Evolutionary conservation across 2,113 vertebrate species (phyloP).

Genomic region (Cyphomyrus discorhynchus): DNA sequence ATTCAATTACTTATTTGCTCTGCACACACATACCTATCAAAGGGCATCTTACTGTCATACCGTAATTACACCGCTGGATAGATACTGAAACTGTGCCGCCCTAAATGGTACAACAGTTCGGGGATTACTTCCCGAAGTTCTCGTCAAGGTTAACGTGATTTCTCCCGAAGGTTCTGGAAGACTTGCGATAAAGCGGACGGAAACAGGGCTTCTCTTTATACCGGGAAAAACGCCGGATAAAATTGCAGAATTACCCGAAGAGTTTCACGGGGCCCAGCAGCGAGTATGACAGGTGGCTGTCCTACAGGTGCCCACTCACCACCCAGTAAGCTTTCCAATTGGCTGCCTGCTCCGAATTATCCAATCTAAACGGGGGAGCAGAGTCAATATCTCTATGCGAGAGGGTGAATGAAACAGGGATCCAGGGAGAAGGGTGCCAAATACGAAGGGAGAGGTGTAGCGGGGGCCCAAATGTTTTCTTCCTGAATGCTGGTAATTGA

Average conservation of each 20-base stretch:
- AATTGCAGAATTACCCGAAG: neutral
- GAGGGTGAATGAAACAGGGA: neutral
- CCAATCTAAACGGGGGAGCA: neutral
- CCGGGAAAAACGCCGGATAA: neutral
- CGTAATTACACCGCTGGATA: neutral
- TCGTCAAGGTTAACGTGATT: neutral
- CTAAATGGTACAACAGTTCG: neutral
- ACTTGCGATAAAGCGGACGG: neutral
- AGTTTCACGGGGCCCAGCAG: neutral
- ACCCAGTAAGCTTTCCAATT: neutral
- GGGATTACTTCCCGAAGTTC: neutral
- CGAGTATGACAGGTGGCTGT: neutral
- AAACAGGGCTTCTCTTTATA: neutral
- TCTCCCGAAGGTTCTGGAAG: neutral
- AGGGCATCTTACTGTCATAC: neutral
- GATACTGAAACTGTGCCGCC: neutral
- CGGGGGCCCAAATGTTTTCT: neutral
- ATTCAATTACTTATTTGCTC: conserved; percentile 1
- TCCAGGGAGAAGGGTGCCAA: neutral
- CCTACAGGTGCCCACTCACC: neutral
- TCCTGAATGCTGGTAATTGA: neutral
- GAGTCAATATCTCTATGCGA: neutral
- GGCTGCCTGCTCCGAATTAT: neutral
- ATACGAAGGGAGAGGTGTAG: neutral
- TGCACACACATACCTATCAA: neutral